phyloP scores from a whole-genome alignment of 92 coral and sea anemone species.

The Hydrozoanthus gracilis region DNA sequence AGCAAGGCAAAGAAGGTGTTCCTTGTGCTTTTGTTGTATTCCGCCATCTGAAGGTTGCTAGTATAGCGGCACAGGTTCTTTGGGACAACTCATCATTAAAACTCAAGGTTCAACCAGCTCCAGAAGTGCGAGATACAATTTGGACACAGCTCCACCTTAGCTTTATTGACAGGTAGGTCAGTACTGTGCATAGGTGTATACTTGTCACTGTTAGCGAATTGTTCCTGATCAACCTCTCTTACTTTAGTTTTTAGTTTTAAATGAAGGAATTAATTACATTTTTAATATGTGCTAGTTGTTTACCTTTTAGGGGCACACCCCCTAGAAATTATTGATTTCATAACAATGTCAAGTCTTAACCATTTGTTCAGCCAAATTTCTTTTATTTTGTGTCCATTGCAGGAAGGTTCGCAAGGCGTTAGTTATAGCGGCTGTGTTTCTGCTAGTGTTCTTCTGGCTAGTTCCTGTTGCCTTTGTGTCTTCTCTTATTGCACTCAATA shows the following conservation, averaged over 20 bases:
- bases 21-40: conserved; percentile 86
- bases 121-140: conserved; percentile 80
- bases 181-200: neutral
- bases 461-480: conserved; percentile 87
- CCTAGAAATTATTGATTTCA: too few relatives aligned
- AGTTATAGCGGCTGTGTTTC: conserved; percentile 74
- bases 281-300: too few relatives aligned
- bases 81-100: conserved; percentile 81
- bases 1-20: conserved; percentile 56
- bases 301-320: neutral
- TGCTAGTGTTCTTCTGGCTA: conserved; percentile 86
- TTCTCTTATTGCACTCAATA: conserved; percentile 69
- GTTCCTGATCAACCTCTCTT: neutral
- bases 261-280: neutral
- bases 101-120: conserved; percentile 71
- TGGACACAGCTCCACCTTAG: conserved; percentile 78
- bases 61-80: conserved; percentile 75
- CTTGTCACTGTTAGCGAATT: too few relatives aligned
- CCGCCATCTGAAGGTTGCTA: conserved; percentile 76
- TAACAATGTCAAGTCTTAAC: neutral
- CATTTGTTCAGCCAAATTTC: conserved; percentile 2
- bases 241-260: neutral
- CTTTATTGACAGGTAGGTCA: conserved; percentile 67
- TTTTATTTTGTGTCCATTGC: neutral
- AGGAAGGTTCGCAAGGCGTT: conserved; percentile 74